Evolutionary conservation across 2,888 invertebrate species (phyloP).

Genomic region (Aricia artaxerxes): DNA sequence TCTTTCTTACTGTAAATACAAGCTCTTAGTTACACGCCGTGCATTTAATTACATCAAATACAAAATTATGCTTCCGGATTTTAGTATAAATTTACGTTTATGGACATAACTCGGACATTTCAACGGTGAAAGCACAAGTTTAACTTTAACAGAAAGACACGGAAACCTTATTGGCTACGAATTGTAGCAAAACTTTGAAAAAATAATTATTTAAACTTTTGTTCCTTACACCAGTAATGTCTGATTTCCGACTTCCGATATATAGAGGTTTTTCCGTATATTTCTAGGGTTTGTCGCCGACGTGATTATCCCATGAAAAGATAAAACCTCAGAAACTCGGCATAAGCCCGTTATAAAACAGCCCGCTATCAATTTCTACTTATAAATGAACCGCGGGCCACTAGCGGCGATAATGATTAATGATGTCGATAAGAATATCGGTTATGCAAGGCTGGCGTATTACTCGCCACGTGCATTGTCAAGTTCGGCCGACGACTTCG

Average conservation of each 20-base stretch:
- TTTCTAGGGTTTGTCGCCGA: background rate
- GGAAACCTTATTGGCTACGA: background rate
- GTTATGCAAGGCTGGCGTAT: background rate
- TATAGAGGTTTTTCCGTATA: too few species aligned
- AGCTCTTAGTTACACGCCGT: background rate
- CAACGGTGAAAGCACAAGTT: background rate
- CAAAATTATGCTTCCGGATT: background rate
- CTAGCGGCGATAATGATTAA: background rate
- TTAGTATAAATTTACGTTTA: background rate
- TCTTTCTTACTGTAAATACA: too few species aligned
- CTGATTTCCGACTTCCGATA: too few species aligned
- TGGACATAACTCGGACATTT: background rate
- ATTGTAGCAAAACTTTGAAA: too few species aligned
- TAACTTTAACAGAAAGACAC: background rate
- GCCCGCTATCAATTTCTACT: background rate
- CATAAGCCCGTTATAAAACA: background rate
- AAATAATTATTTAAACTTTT: too few species aligned
- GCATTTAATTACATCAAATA: constrained; percentile 1
- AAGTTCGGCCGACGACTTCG: background rate
- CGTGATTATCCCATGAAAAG: too few species aligned
- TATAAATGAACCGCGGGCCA: background rate
- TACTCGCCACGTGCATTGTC: background rate
- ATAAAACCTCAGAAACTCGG: too few species aligned
- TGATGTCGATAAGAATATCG: constrained; percentile 3
- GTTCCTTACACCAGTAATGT: too few species aligned